Conservation (phyloP, 2,797 vertebrate genomes). For the Yasuhikotakia modesta region DNA sequence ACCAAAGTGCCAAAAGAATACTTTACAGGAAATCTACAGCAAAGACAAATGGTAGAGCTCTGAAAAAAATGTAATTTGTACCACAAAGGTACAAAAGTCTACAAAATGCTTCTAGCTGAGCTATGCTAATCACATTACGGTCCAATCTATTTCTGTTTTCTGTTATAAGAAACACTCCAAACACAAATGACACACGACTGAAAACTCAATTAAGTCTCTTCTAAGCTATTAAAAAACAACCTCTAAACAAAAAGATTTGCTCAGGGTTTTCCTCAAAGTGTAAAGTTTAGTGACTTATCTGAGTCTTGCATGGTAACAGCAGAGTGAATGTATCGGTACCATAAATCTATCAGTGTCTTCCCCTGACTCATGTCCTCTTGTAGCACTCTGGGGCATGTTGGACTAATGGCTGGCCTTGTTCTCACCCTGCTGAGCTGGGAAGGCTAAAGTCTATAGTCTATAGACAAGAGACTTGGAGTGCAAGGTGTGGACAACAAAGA, state of each 20-base stretch:
- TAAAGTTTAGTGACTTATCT: conserved; percentile 57
- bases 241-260: neutral
- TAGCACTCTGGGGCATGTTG: conserved; percentile 43
- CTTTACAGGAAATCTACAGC: neutral
- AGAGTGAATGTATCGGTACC: conserved; percentile 55
- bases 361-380: conserved; percentile 12
- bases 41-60: neutral
- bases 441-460: conserved; percentile 77
- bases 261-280: neutral
- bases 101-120: neutral
- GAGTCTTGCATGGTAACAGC: conserved; percentile 52
- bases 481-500: conserved; percentile 74
- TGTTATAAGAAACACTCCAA: no score
- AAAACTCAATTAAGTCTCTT: no score
- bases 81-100: neutral
- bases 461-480: conserved; percentile 68
- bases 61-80: neutral
- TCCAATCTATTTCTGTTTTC: no score
- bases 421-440: conserved; percentile 63
- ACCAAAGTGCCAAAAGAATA: conserved; percentile 7
- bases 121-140: no score
- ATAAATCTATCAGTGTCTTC: conserved; percentile 46
- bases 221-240: neutral
- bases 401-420: conserved; percentile 57
- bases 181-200: no score